Percentiles rank a stretch among this genome's conserved stretches.
Conservation (phyloP, 1,140 invertebrate genomes). For the Batillaria attramentaria region DNA sequence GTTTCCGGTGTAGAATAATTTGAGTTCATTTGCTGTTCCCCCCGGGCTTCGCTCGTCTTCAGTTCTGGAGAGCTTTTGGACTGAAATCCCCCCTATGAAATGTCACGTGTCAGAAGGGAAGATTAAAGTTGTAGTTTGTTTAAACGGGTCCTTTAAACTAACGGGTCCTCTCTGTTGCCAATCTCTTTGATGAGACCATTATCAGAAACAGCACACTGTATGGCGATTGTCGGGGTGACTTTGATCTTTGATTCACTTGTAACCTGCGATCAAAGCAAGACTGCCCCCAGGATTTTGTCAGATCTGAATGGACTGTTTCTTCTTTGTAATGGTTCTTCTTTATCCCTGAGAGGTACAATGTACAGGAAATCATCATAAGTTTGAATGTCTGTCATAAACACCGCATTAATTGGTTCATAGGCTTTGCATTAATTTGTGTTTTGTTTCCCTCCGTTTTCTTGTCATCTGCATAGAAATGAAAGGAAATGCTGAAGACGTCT, state of each 20-base stretch:
- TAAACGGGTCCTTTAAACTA: slow-evolving; percentile 1
- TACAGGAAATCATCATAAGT: too few relatives aligned
- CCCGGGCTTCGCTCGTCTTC: neutral
- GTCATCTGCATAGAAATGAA: too few relatives aligned
- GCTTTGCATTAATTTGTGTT: too few relatives aligned
- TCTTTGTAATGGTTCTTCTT: too few relatives aligned
- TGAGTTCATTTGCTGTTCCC: slow-evolving; percentile 28
- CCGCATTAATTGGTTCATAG: too few relatives aligned
- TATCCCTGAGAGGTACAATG: too few relatives aligned
- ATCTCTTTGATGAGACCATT: neutral
- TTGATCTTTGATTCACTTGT: slow-evolving; percentile 3
- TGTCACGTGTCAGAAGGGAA: neutral
- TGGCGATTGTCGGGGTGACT: neutral
- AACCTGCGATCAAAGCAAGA: too few relatives aligned
- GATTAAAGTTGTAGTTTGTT: neutral
- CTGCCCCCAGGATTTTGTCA: too few relatives aligned
- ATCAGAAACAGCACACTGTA: neutral
- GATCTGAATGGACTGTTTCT: too few relatives aligned
- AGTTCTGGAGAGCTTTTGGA: slow-evolving; percentile 3
- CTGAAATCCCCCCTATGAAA: neutral
- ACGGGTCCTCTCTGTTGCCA: neutral
- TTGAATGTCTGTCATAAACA: too few relatives aligned
- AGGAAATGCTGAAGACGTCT: too few relatives aligned
- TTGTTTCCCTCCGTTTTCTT: too few relatives aligned
- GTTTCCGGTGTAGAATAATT: slow-evolving; percentile 19